Evolutionary conservation across 2,113 vertebrate genomes (phyloP).

Genomic region (Triplophysa tibetana): DNA sequence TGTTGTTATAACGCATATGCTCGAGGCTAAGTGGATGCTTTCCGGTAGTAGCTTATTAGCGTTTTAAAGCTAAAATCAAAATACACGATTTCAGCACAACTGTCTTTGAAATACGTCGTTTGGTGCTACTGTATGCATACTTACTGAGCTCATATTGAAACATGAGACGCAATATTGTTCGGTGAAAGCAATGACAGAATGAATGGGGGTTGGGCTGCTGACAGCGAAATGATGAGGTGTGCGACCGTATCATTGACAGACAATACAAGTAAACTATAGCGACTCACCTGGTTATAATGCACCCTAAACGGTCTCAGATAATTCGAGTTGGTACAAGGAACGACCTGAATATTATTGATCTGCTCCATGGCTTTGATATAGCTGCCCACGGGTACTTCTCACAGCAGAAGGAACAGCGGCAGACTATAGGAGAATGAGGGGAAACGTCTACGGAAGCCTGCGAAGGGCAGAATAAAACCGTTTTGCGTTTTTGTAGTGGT

Average conservation of each 20-base stretch:
- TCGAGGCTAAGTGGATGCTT: constrained; percentile 8
- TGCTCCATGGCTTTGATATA: constrained; percentile 74
- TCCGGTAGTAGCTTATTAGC: constrained; percentile 24
- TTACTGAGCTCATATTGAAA: not conserved
- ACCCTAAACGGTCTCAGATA: constrained; percentile 83
- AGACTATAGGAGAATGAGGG: constrained; percentile 51
- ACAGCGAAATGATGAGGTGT: constrained; percentile 48
- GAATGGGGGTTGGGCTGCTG: constrained; percentile 69
- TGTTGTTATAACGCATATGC: constrained; percentile 33
- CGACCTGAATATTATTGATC: constrained; percentile 76
- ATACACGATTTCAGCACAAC: not conserved
- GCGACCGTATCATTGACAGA: constrained; percentile 44
- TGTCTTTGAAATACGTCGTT: not conserved
- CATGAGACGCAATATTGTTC: not conserved
- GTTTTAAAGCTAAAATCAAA: not conserved
- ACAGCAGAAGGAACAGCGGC: constrained; percentile 59
- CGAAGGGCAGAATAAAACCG: constrained; percentile 56
- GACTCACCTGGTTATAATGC: constrained; percentile 84
- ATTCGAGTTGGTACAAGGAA: constrained; percentile 79
- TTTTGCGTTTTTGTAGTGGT: not conserved
- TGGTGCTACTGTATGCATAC: not conserved
- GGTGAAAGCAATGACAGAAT: constrained; percentile 46
- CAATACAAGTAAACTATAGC: constrained; percentile 21
- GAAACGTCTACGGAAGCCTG: constrained; percentile 71
- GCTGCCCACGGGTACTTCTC: constrained; percentile 64